Base-by-base conservation (phyloP, 2,888 invertebrate genomes). In the Helicoverpa assulta region DNA sequence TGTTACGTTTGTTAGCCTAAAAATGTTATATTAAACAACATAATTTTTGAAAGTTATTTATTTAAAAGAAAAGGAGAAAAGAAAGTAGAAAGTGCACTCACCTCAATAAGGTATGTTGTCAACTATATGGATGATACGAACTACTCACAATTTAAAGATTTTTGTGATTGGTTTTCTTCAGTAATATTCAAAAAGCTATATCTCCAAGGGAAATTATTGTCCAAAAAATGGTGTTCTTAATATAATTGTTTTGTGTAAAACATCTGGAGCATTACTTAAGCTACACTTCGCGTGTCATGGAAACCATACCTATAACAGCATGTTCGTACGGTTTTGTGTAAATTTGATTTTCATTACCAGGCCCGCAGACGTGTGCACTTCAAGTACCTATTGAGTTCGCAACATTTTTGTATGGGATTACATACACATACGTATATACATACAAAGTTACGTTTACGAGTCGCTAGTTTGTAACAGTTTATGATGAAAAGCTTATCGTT, bases 341-440 rank as follows among this genome's bases (percentile, higher is more conserved):
- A 85, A 85, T 86, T 85, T 86, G 85, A 85, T 84, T 86, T 86
- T 86, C 86, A 84, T 86, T 85, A 84, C 81, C 63, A 62, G 33
- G 65, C 21, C 51, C 75, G 72, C 71, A 75, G 78, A 74, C 74
- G 71, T 73, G 75, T 69, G 64, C 79, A 76, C 73, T 79, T 60
- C 64, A 60, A 70, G 67, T 81, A n/a, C n/a, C n/a, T n/a, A 80
- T 77, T 77, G 79, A 66, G 76, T 78, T 67, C 67, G 61, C 56
- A 70, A 73, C 73, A 71, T 71, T 77, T 79, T 83, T 72, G 58
- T 70, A 71, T 58, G 61, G 26, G 56, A 60, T 81, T 76, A 73
- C 50, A 47, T 66, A 14, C 12, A 73, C 50, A 51, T 66, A 33
- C 33, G 33, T 10, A 68, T 26, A 53, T 66, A 68, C 33, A 53